phyloP scores from a whole-genome alignment of 2,113 vertebrate species.

The Piaya cayana region DNA sequence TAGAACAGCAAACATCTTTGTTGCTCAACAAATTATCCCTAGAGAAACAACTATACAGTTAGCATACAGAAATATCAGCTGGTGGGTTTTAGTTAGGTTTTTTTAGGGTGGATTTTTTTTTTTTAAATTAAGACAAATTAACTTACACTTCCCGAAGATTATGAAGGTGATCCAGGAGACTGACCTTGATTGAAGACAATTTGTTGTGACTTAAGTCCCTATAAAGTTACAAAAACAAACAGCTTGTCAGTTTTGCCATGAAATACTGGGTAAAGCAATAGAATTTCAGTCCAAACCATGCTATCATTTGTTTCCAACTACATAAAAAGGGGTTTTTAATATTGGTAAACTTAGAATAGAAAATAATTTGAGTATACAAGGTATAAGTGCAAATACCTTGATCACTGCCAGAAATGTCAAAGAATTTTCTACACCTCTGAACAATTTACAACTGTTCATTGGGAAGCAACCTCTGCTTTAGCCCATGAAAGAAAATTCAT shows the following conservation, averaged over 20 bases:
- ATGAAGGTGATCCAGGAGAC: conserved; percentile 83
- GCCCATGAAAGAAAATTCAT: neutral
- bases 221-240: conserved; percentile 65
- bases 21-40: neutral
- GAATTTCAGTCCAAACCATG: neutral
- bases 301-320: neutral
- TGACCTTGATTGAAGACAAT: conserved; percentile 84
- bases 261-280: neutral
- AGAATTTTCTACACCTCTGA: neutral
- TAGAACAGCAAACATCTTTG: neutral
- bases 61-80: neutral
- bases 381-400: neutral
- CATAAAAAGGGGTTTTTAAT: neutral
- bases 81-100: neutral
- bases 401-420: neutral
- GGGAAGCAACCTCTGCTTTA: neutral
- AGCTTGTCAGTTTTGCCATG: neutral
- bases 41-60: neutral
- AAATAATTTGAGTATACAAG: neutral
- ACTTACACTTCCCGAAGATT: conserved; percentile 93
- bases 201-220: conserved; percentile 96
- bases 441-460: neutral
- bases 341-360: neutral
- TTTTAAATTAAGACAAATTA: conserved; percentile 45
- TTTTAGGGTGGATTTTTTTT: neutral